These are phyloP conservation scores for Miichthys miiuy DNA, from an alignment of 2,797 vertebrate genomes.

Conservation along the genomic window DNA sequence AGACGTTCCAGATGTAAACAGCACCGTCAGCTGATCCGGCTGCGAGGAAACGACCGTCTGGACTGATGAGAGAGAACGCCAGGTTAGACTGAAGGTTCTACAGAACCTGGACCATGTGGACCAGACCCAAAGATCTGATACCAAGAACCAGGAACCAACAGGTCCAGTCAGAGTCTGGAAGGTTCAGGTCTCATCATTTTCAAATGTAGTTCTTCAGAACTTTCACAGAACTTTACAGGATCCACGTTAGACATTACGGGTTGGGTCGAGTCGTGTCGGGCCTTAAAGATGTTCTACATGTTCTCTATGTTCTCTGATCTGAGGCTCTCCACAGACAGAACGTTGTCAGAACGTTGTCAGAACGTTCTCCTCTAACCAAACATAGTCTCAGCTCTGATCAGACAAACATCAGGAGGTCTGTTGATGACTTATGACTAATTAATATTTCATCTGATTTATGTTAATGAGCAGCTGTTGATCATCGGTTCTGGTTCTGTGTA, in stretches of 20 bases:
- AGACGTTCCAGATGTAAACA: slow-evolving; percentile 90
- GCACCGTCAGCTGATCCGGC: slow-evolving; percentile 89
- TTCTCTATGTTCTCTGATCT: too few species aligned
- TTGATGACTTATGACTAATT: not conserved
- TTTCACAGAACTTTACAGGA: too few species aligned
- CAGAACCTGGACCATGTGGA: not conserved
- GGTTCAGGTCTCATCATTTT: not conserved
- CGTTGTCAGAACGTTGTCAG: too few species aligned
- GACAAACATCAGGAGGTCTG: too few species aligned
- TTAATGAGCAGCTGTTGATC: not conserved
- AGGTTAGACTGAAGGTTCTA: not conserved
- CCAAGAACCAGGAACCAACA: not conserved
- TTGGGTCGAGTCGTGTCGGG: not conserved
- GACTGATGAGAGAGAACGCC: slow-evolving; percentile 75
- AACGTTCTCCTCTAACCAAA: too few species aligned
- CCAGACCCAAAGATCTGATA: not conserved
- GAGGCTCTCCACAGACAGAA: too few species aligned
- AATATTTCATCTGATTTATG: not conserved
- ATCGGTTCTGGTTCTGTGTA: not conserved
- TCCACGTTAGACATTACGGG: too few species aligned
- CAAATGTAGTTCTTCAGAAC: too few species aligned
- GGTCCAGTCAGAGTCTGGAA: not conserved
- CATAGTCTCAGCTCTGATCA: too few species aligned
- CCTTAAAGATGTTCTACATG: too few species aligned
- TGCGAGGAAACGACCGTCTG: slow-evolving; percentile 86